Base-by-base conservation (phyloP, 2,888 invertebrate species). In the Eudemis profundana region DNA sequence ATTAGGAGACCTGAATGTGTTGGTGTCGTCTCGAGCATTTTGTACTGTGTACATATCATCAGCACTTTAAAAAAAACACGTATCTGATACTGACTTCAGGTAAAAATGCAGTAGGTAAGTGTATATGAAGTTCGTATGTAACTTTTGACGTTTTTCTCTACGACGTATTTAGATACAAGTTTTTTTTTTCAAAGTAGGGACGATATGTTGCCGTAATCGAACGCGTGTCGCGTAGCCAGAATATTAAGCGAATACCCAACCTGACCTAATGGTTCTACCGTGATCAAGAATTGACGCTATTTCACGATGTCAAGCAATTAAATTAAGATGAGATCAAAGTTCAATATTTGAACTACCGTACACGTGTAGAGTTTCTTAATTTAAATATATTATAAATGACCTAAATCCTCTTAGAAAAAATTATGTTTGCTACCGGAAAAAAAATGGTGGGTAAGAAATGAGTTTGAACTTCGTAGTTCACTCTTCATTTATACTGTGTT, bases 1-100 rank as follows among this genome's bases (percentile, higher is more conserved):
- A 50, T 57, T 57, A 21, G 49, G 56, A 23, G 42, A 12, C 17
- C 27, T n/a, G 23, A n/a, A 50, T 21, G 21, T 56, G 40, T 38
- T 27, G 33, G n/a, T 17, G 36, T 15, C 42, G 15, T 10, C 40
- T n/a, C 27, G 21, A 49, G 14, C 27, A 49, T 17, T 27, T 12
- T 40, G 60, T 50, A 49, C 40, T 17, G 5, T 17, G 17, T 15
- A 4, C 14, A 40, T n/a, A 51, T n/a, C n/a, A n/a, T n/a, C n/a
- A n/a, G n/a, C n/a, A n/a, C n/a, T n/a, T n/a, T n/a, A n/a, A n/a
- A n/a, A n/a, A n/a, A n/a, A n/a, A n/a, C n/a, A n/a, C n/a, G n/a
- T n/a, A n/a, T n/a, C n/a, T n/a, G n/a, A n/a, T n/a, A n/a, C n/a
- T n/a, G n/a, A n/a, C n/a, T n/a, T n/a, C n/a, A n/a, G n/a, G n/a